Conservation (phyloP, 2,797 vertebrate genomes). For the Zalophus californianus region DNA sequence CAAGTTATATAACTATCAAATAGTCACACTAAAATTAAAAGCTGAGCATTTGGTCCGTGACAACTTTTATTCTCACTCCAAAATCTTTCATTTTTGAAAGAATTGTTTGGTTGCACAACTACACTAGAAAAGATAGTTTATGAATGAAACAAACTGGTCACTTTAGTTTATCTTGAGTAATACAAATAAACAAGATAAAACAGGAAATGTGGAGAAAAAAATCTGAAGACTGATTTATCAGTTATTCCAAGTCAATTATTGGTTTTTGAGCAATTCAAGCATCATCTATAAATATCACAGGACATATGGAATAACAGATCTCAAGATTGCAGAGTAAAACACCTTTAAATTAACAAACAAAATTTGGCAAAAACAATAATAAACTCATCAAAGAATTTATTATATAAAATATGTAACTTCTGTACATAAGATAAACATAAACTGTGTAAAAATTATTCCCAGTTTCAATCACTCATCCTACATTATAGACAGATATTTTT, state of each 20-base stretch:
- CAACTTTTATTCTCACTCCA: not conserved
- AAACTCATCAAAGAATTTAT: not conserved
- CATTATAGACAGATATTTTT: not conserved
- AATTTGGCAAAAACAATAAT: conserved; percentile 7
- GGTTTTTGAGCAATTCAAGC: not conserved
- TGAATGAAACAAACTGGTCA: not conserved
- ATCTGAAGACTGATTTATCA: not conserved
- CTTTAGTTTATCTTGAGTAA: not conserved
- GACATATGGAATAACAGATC: not conserved
- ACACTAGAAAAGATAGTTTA: not conserved
- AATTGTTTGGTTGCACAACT: not conserved
- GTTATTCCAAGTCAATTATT: not conserved
- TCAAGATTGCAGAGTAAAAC: not conserved
- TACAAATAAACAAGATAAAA: conserved; percentile 19
- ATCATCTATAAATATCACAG: not conserved
- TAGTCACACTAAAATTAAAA: not conserved
- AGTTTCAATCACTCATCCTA: not conserved
- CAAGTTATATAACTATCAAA: not conserved
- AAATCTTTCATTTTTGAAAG: not conserved
- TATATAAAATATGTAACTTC: not conserved
- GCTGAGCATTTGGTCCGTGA: not conserved
- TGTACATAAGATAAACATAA: not conserved
- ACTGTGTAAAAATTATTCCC: not conserved
- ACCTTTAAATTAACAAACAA: not conserved
- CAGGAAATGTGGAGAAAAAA: not conserved